These are phyloP conservation scores for Ornithorhynchus anatinus DNA, from an alignment of 2,113 vertebrate species.

Conservation along the genomic window DNA sequence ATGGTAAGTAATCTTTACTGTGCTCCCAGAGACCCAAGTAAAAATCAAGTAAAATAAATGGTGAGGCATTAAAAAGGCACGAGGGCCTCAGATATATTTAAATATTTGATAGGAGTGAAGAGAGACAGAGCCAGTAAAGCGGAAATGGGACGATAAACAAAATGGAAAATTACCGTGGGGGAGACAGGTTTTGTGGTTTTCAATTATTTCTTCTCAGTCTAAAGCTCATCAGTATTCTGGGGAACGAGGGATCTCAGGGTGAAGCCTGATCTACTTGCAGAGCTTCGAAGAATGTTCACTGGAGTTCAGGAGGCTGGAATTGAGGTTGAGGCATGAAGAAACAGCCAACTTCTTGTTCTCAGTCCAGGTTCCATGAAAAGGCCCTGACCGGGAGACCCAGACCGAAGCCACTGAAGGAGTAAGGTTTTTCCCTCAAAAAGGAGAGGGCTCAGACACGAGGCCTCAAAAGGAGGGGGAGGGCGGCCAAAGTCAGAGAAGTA, in stretches of 20 bases:
- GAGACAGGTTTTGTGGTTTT: neutral
- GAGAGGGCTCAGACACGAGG: too few relatives aligned
- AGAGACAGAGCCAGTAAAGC: neutral
- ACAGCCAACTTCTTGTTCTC: too few relatives aligned
- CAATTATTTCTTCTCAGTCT: neutral
- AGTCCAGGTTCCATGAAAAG: too few relatives aligned
- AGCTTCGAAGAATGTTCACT: neutral
- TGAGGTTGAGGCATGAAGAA: too few relatives aligned
- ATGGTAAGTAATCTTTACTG: fast-evolving
- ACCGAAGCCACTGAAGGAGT: too few relatives aligned
- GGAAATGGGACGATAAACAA: slow-evolving; percentile 6
- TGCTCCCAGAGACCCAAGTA: neutral
- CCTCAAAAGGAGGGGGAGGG: too few relatives aligned
- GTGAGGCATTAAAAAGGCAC: neutral
- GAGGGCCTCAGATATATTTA: neutral
- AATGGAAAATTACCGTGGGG: fast-evolving
- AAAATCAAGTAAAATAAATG: neutral
- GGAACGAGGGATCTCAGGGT: neutral
- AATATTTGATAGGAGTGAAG: slow-evolving; percentile 9
- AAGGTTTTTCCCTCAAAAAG: too few relatives aligned
- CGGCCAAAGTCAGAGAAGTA: too few relatives aligned
- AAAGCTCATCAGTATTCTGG: neutral
- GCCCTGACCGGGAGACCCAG: too few relatives aligned
- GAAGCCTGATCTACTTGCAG: neutral
- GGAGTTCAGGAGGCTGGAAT: neutral